These are phyloP conservation scores for Sebastes iracundus DNA, from an alignment of 2,797 vertebrate species.

Conservation along the genomic window DNA sequence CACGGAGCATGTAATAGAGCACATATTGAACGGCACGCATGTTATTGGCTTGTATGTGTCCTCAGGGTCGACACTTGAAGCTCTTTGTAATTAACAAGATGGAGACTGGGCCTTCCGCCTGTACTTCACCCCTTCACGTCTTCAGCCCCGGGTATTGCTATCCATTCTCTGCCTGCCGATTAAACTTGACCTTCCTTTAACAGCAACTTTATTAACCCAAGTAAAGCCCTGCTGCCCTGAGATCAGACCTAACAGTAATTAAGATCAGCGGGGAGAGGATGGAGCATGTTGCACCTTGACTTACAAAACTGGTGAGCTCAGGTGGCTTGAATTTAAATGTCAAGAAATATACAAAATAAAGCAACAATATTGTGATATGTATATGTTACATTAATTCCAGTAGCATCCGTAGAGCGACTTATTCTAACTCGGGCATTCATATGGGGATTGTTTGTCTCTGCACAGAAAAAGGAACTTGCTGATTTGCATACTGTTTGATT, in stretches of 20 bases:
- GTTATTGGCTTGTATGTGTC: slow-evolving; percentile 31
- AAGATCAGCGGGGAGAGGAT: slow-evolving; percentile 16
- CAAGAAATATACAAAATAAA: slow-evolving; percentile 18
- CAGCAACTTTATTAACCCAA: slow-evolving; percentile 29
- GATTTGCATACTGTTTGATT: slow-evolving; percentile 68
- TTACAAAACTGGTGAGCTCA: not conserved
- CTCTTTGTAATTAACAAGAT: slow-evolving; percentile 52
- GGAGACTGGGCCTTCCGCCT: slow-evolving; percentile 11
- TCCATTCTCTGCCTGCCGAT: slow-evolving; percentile 6
- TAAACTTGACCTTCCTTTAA: slow-evolving; percentile 34
- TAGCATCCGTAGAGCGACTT: not conserved
- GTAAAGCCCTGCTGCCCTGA: slow-evolving; percentile 21
- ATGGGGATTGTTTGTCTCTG: not conserved
- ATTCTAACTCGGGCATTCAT: not conserved
- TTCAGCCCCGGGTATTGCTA: slow-evolving; percentile 24
- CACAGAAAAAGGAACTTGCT: slow-evolving; percentile 1
- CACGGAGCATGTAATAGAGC: slow-evolving; percentile 7
- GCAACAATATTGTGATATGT: not conserved
- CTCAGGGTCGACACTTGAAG: slow-evolving; percentile 31
- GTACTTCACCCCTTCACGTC: slow-evolving; percentile 19
- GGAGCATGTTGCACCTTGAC: not conserved
- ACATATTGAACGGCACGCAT: slow-evolving; percentile 28
- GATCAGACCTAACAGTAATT: slow-evolving; percentile 25
- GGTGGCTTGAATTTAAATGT: slow-evolving; percentile 42
- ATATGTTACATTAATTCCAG: not conserved